Conservation (phyloP, 2,888 invertebrate genomes). For the Andrena marginata region DNA sequence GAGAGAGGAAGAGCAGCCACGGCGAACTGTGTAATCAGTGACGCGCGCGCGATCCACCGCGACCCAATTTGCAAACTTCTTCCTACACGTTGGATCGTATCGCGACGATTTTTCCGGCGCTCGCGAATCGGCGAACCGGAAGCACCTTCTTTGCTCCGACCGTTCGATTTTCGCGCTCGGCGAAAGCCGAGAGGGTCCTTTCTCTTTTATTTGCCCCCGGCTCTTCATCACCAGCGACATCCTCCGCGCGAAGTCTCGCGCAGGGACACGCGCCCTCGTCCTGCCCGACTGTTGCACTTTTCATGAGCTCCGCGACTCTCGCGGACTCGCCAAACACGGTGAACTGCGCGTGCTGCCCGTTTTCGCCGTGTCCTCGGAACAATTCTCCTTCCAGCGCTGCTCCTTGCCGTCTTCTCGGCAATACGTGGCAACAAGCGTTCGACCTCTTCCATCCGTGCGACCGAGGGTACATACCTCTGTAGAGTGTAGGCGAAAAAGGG, state of each 20-base stretch:
- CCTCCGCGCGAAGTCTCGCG: not conserved
- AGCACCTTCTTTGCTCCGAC: slow-evolving; percentile 17
- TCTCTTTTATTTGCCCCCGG: slow-evolving; percentile 13
- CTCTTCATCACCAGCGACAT: not conserved
- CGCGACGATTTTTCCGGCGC: slow-evolving; percentile 30
- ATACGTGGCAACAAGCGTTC: not conserved
- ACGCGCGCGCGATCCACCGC: slow-evolving; percentile 69
- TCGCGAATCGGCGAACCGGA: slow-evolving; percentile 36
- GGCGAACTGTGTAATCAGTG: slow-evolving; percentile 75
- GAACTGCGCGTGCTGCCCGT: slow-evolving; percentile 47
- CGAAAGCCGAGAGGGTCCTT: slow-evolving; percentile 8
- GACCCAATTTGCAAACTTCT: slow-evolving; percentile 80
- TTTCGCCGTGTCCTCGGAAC: slow-evolving; percentile 72
- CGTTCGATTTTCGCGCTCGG: no score
- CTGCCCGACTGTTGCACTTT: slow-evolving; percentile 61
- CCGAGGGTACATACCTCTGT: no score
- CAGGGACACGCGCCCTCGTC: not conserved
- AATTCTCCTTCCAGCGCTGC: slow-evolving; percentile 58
- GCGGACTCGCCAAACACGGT: slow-evolving; percentile 64
- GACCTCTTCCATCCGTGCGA: not conserved
- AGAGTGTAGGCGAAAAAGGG: no score
- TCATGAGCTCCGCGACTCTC: slow-evolving; percentile 58
- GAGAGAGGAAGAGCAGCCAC: slow-evolving; percentile 23
- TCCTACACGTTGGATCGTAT: slow-evolving; percentile 70
- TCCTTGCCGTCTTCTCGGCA: not conserved